These are phyloP conservation scores for Podarcis lilfordi DNA, from an alignment of 2,797 vertebrate genomes.

Conservation along the genomic window DNA sequence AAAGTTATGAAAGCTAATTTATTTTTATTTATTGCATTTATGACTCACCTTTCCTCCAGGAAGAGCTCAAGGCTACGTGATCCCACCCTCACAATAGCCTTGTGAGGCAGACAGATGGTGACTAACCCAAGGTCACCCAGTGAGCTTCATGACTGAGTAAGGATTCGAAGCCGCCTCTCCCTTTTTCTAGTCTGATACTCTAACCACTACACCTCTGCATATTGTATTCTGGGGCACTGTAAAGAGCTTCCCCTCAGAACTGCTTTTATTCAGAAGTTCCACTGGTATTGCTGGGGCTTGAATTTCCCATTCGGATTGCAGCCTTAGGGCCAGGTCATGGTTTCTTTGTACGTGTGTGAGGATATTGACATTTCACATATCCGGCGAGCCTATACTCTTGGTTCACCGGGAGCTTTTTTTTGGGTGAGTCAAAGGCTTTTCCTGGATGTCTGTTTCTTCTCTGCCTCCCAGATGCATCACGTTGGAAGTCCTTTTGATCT, in stretches of 20 bases:
- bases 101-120: too few species aligned
- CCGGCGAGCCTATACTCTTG: background rate
- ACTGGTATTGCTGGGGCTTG: background rate
- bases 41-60: background rate
- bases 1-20: too few species aligned
- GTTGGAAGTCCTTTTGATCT: constrained; percentile 43
- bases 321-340: background rate
- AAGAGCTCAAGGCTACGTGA: background rate
- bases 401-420: too few species aligned
- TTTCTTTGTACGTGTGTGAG: background rate
- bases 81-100: background rate
- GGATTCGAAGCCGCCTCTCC: background rate
- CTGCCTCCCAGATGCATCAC: background rate
- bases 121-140: background rate
- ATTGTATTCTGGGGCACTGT: background rate
- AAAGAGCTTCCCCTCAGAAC: too few species aligned
- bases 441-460: constrained; percentile 39
- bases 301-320: background rate
- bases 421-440: constrained; percentile 33
- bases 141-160: background rate
- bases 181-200: background rate
- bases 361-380: background rate
- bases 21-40: background rate
- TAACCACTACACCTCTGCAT: background rate
- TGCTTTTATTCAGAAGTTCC: background rate